Evolutionary conservation across 2,888 invertebrate genomes (phyloP), one percentile per base, ranked within the genome.

Genomic region (Xylota segnis): DNA sequence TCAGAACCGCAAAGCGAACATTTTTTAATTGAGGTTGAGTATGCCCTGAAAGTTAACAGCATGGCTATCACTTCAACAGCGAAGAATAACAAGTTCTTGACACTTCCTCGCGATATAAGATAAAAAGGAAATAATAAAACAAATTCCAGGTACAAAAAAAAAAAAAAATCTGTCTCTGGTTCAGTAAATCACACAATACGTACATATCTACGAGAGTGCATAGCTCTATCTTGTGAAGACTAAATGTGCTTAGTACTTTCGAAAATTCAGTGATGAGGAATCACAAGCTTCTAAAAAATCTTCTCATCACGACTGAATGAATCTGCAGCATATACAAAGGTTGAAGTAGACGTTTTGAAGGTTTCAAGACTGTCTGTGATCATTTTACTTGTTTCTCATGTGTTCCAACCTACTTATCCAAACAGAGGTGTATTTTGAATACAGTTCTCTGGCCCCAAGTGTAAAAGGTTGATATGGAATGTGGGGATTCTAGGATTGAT

Each of bases 1-100:
- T 83, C 58, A 58, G 16, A 83, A 76, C 65, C 54, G 76, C 76
- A 71, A 83, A 76, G 76, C 83, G 70, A 83, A 83, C 54, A 76
- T 82, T 82, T 83, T 77, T 83, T 83, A 83, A 83, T 83, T 83
- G 83, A 83, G 59, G 65, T 83, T 83, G 65, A 83, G 71, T 59
- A 40, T 45, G 16, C 52, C 81, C 59, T 75, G 45, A 9, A 59
- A 76, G 83, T 71, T 71, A 83, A 76, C 65, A 65, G 50, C 58
- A 43, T 27, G 14, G 63, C 14, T 76, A 70, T 76, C 75, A 71
- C 76, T 82, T 70, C 65, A 63, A 43, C 34, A 59, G 54, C 68
- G 43, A 71, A 76, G 71, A 76, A 76, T 65, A 66, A 61, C 79
- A 65, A 75, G 43, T 87, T 83, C 56, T 65, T 71, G 75, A 75